Percentiles rank a stretch among this genome's conserved stretches.
phyloP scores from a whole-genome alignment of 2,113 vertebrate genomes.

The Ginglymostoma cirratum region DNA sequence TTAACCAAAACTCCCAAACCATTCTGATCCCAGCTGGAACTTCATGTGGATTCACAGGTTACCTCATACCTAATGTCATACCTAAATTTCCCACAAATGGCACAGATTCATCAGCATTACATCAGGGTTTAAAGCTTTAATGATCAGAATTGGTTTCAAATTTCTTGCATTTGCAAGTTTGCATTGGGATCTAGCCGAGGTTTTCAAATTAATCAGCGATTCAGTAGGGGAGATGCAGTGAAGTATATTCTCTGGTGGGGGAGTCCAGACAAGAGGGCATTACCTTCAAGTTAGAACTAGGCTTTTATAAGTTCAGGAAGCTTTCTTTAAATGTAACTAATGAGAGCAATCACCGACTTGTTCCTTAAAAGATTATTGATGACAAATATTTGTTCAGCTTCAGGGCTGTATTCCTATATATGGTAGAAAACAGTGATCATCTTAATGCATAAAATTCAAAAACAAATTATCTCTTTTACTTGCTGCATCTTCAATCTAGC shows the following conservation, averaged over 20 bases:
- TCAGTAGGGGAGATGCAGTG: not conserved
- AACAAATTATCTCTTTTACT: not conserved
- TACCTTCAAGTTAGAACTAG: not conserved
- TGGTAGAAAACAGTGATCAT: not conserved
- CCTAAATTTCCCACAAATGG: not conserved
- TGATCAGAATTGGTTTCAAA: not conserved
- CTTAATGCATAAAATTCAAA: not conserved
- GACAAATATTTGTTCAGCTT: not conserved
- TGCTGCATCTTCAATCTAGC: not conserved
- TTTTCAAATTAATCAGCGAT: not conserved
- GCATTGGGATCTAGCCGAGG: not conserved
- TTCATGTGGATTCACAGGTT: too few relatives aligned
- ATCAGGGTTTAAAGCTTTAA: not conserved
- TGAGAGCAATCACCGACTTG: not conserved
- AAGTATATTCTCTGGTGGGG: not conserved
- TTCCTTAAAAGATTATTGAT: not conserved
- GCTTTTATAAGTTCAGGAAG: not conserved
- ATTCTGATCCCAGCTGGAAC: too few relatives aligned
- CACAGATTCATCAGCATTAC: not conserved
- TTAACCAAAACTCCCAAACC: too few relatives aligned
- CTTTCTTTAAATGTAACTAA: not conserved
- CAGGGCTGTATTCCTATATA: not conserved
- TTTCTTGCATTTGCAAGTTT: not conserved
- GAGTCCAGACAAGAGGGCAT: not conserved
- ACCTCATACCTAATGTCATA: too few relatives aligned